Evolutionary conservation across 1,140 invertebrate species (phyloP).

Genomic region (Brachionus calyciflorus): DNA sequence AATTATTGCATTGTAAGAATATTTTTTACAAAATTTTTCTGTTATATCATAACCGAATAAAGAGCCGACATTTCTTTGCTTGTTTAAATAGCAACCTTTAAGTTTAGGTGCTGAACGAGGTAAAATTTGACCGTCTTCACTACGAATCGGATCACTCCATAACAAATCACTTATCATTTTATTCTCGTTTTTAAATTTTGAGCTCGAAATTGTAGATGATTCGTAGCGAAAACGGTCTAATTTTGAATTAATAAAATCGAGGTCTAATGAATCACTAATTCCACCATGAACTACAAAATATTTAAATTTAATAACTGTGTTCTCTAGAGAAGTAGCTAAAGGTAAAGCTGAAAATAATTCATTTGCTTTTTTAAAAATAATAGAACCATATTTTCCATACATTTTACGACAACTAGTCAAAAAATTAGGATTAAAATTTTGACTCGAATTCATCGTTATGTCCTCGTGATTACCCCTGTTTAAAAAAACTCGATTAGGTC

Average conservation of each 20-base stretch:
- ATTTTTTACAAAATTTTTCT: conserved; percentile 32
- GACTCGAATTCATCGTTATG: background rate
- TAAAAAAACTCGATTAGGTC: conserved; percentile 27
- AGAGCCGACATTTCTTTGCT: background rate
- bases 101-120: background rate
- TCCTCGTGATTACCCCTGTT: conserved; percentile 47
- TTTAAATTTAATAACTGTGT: background rate
- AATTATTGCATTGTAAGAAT: background rate
- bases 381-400: background rate
- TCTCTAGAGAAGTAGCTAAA: conserved; percentile 3
- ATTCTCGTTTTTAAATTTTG: background rate
- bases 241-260: background rate
- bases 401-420: background rate
- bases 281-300: conserved; percentile 38
- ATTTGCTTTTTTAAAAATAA: background rate
- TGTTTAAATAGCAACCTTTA: conserved; percentile 23
- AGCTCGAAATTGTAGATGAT: background rate
- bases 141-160: conserved; percentile 11
- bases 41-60: conserved; percentile 16
- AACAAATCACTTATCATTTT: conserved; percentile 1
- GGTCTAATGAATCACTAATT: conserved; percentile 8
- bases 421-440: conserved; percentile 6
- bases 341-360: background rate
- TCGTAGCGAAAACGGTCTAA: conserved; percentile 6
- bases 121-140: background rate